phyloP scores from a whole-genome alignment of 2,113 vertebrate species.

The Narcine bancroftii region DNA sequence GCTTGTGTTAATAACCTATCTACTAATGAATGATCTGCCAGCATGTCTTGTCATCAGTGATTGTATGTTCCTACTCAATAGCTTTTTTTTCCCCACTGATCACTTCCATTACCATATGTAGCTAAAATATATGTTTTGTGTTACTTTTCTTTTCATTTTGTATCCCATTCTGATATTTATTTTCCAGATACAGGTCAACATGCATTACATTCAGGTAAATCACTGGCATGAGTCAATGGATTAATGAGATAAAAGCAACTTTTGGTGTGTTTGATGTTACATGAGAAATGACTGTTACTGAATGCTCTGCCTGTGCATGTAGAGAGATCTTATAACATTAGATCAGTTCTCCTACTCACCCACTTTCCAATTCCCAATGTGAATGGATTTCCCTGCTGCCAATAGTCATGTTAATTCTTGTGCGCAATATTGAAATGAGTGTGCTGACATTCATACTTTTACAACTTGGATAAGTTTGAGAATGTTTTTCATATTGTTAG shows the following conservation, averaged over 20 bases:
- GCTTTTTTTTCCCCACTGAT: slow-evolving; percentile 20
- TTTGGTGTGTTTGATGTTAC: neutral
- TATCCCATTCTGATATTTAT: slow-evolving; percentile 64
- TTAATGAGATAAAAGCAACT: slow-evolving; percentile 38
- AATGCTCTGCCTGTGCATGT: slow-evolving; percentile 21
- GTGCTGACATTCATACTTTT: neutral
- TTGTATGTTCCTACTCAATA: neutral
- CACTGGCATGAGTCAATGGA: slow-evolving; percentile 52
- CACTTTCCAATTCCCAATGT: neutral
- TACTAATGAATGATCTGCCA: neutral
- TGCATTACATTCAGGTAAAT: slow-evolving; percentile 91
- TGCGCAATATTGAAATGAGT: neutral
- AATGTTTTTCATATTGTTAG: neutral
- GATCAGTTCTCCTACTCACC: neutral
- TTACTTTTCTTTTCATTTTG: slow-evolving; percentile 9
- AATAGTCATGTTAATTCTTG: neutral
- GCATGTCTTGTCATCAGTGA: neutral
- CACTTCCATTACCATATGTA: slow-evolving; percentile 15
- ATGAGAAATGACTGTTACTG: neutral
- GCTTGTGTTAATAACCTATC: neutral
- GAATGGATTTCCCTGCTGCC: neutral
- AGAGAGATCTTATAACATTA: slow-evolving; percentile 2
- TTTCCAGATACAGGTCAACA: slow-evolving; percentile 84
- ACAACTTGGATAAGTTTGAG: neutral
- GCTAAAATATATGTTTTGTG: neutral